Percentiles rank a stretch among this genome's conserved stretches.
phyloP scores from a whole-genome alignment of 2,888 invertebrate genomes.

The Clitarchus hookeri region DNA sequence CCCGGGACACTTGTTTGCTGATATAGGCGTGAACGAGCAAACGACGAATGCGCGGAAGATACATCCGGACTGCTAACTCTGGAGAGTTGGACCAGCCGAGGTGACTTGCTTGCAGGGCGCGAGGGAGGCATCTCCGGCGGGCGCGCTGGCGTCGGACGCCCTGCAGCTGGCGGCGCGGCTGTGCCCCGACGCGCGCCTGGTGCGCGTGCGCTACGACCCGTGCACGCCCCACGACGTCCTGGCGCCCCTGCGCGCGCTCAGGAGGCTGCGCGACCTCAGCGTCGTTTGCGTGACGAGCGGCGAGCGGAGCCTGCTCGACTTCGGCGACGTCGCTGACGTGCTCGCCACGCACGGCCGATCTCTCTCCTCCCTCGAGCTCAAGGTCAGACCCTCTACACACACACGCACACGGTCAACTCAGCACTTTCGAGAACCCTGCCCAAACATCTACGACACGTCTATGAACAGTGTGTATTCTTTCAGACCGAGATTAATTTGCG shows the following conservation, averaged over 20 bases:
- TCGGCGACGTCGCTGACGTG: slow-evolving; percentile 47
- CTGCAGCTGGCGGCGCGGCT: slow-evolving; percentile 46
- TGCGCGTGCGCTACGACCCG: slow-evolving; percentile 46
- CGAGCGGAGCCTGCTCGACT: slow-evolving; percentile 47
- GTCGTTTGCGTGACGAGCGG: slow-evolving; percentile 50
- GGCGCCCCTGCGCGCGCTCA: slow-evolving; percentile 40
- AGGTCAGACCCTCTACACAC: slow-evolving; percentile 33
- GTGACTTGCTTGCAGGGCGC: slow-evolving; percentile 25
- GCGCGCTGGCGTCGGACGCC: slow-evolving; percentile 47
- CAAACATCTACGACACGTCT: too few relatives aligned
- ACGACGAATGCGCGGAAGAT: too few relatives aligned
- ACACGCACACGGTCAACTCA: neutral
- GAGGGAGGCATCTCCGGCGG: slow-evolving; percentile 46
- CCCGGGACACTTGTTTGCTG: too few relatives aligned
- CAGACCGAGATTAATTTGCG: too few relatives aligned
- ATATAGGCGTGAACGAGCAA: too few relatives aligned
- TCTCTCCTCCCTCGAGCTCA: slow-evolving; percentile 41
- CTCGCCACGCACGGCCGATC: slow-evolving; percentile 45
- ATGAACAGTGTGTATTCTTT: too few relatives aligned
- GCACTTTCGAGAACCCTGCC: too few relatives aligned
- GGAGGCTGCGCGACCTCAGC: slow-evolving; percentile 46
- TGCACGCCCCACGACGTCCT: slow-evolving; percentile 49
- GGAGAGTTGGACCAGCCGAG: too few relatives aligned
- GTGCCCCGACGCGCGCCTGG: slow-evolving; percentile 46
- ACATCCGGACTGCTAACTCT: too few relatives aligned